Conservation (phyloP, 2,888 invertebrate species). For the Boloria euphrosyne region DNA sequence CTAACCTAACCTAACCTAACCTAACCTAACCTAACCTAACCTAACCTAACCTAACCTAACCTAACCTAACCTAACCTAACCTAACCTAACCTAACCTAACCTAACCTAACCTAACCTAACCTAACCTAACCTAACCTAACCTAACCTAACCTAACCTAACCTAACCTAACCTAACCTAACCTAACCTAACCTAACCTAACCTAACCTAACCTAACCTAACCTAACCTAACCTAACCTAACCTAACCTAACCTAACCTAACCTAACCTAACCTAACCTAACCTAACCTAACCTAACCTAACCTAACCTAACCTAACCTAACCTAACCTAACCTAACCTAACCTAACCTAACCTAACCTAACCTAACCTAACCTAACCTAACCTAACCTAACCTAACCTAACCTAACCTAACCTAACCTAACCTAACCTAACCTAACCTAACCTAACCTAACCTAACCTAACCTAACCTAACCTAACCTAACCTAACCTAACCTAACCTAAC, state of each 20-base stretch:
- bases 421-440: constrained; percentile 47
- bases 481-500: constrained; percentile 44
- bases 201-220: constrained; percentile 39
- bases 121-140: constrained; percentile 42
- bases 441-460: constrained; percentile 45
- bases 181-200: constrained; percentile 38
- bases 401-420: constrained; percentile 46
- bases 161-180: too few relatives aligned
- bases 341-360: too few relatives aligned
- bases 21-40: constrained; percentile 35
- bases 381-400: constrained; percentile 39
- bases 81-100: constrained; percentile 41
- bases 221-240: constrained; percentile 37
- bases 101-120: constrained; percentile 39
- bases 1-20: constrained; percentile 34
- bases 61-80: constrained; percentile 39
- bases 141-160: constrained; percentile 40
- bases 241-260: too few relatives aligned
- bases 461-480: constrained; percentile 46
- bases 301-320: constrained; percentile 39
- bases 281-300: constrained; percentile 40
- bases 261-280: constrained; percentile 40
- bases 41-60: constrained; percentile 34
- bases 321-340: constrained; percentile 40
- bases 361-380: constrained; percentile 38